Evolutionary conservation across 2,113 vertebrate species (phyloP), one percentile per base, ranked within the genome.

Genomic region (Astatoreochromis straeleni): DNA sequence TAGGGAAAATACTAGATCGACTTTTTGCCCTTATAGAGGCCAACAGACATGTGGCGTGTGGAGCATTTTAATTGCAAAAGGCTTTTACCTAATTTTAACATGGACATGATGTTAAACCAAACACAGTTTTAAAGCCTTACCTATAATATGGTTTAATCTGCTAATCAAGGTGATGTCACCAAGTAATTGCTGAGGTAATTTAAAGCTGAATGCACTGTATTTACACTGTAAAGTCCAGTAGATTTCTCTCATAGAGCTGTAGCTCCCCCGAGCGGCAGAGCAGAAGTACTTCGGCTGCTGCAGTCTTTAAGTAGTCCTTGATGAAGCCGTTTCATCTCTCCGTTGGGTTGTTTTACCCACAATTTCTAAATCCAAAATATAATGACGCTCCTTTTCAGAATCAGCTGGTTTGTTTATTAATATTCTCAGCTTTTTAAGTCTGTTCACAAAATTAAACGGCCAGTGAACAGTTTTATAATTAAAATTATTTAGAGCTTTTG

Each of bases 251-350:
- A 42, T 54, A 54, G 81, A 33, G 26, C 49, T 81, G 13, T 75
- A 85, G 87, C 91, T 2, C 93, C 92, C 58, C 82, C 92, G 81
- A 78, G 92, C 79, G 94, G 89, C 21, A 14, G 51, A 29, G 85
- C 16, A 31, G 42, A 78, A 86, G 75, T 87, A 90, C 57, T 85
- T 17, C 70, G 87, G 47, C 7, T 82, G 6, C 14, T 17, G 13
- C 2, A 21, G 26, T 8, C 16, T 55, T 24, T 4, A 40, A 12
- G 11, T 26, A 14, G 11, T 21, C 11, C 4, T 19, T 42, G 17
- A 40, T 29, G 5, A 26, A 42, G 19, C 31, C 19, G 19, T 10
- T 31, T 2, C 2, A 42, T 19, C 38, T 31, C 10, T 21, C 31
- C 33, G 3, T 29, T 29, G 10, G 13, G 19, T 58, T 24, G 42